Conservation (phyloP, 2,797 vertebrate genomes). For the Zalophus californianus region DNA sequence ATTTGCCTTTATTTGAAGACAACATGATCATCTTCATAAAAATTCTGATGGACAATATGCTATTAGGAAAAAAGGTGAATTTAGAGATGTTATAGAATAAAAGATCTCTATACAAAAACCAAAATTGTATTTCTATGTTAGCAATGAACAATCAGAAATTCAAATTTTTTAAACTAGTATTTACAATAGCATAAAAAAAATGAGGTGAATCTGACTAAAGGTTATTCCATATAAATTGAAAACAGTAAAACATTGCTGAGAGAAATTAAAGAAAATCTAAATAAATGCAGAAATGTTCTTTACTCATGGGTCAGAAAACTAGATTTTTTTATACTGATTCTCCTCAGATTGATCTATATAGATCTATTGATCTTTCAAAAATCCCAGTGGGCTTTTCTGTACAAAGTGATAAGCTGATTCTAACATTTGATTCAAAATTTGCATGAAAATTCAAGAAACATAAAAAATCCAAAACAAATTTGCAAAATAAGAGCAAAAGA, state of each 20-base stretch:
- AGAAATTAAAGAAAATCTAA: not conserved
- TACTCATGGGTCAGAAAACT: not conserved
- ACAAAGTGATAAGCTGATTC: not conserved
- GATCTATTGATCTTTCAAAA: not conserved
- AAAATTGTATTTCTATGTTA: not conserved
- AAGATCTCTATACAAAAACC: not conserved
- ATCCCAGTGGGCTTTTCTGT: not conserved
- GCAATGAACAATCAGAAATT: not conserved
- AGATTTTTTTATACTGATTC: not conserved
- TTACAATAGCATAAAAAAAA: not conserved
- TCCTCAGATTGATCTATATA: not conserved
- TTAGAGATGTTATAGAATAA: not conserved
- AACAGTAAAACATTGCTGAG: not conserved
- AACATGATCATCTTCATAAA: not conserved
- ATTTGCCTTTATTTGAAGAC: not conserved
- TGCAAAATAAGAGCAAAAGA: not conserved
- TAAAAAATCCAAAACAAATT: not conserved
- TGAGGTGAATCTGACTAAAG: not conserved
- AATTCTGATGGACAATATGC: not conserved
- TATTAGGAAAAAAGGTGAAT: not conserved
- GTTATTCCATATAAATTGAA: not conserved
- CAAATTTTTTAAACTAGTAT: not conserved
- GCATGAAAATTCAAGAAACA: not conserved
- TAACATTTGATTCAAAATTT: not conserved
- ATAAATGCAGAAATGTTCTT: not conserved